Percentiles rank a stretch among this genome's conserved stretches.
Conservation (phyloP, 2,888 invertebrate species). For the Epicampocera succincta region DNA sequence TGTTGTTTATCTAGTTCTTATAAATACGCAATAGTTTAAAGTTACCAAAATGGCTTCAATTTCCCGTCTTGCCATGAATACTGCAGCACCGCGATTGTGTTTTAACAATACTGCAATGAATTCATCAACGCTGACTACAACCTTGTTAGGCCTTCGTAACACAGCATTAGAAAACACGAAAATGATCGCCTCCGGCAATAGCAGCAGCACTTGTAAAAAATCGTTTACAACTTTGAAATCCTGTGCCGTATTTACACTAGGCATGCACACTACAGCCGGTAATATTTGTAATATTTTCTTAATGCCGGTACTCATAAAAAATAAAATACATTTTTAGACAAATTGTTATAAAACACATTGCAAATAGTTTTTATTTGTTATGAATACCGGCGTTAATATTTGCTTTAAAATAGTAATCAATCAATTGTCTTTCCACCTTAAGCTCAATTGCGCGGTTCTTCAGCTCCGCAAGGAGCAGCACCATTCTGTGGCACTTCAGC, state of each 20-base stretch:
- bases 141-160: slow-evolving; percentile 17
- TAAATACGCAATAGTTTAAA: neutral
- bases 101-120: slow-evolving; percentile 34
- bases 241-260: slow-evolving; percentile 47
- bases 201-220: slow-evolving; percentile 32
- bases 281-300: slow-evolving; percentile 14
- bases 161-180: slow-evolving; percentile 37
- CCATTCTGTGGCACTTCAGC: slow-evolving; percentile 18
- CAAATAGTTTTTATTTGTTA: too few relatives aligned
- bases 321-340: too few relatives aligned
- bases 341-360: too few relatives aligned
- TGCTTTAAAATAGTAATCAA: neutral
- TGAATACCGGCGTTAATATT: too few relatives aligned
- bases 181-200: slow-evolving; percentile 30
- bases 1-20: slow-evolving; percentile 39
- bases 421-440: slow-evolving; percentile 14
- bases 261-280: slow-evolving; percentile 49
- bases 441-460: slow-evolving; percentile 38
- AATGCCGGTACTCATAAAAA: too few relatives aligned
- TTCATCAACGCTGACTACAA: slow-evolving; percentile 20
- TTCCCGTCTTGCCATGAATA: slow-evolving; percentile 54
- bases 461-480: slow-evolving; percentile 32
- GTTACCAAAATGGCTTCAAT: slow-evolving; percentile 54
- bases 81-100: slow-evolving; percentile 55
- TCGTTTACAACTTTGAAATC: slow-evolving; percentile 52